phyloP scores from a whole-genome alignment of 1,140 invertebrate species.

The Eriocheir sinensis region DNA sequence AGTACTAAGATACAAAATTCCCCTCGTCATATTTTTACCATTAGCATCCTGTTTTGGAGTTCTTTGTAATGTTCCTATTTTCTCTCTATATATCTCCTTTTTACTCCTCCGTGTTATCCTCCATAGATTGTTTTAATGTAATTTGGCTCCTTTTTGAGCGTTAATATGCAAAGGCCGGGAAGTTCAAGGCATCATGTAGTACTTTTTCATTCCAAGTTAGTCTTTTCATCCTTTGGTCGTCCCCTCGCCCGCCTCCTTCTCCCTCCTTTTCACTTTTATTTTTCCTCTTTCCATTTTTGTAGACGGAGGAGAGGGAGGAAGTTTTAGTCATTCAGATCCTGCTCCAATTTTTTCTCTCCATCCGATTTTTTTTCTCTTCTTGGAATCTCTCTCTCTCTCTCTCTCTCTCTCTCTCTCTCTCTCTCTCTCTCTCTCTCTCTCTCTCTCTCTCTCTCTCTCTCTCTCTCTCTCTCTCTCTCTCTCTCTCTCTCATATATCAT shows the following conservation, averaged over 20 bases:
- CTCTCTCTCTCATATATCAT: background rate
- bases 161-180: no score
- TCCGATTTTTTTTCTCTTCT: background rate
- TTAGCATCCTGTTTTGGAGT: no score
- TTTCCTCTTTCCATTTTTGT: background rate
- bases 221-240: background rate
- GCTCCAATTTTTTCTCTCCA: conserved; percentile 2
- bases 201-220: background rate
- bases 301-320: background rate
- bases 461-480: background rate
- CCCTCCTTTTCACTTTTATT: background rate
- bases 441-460: conserved; percentile 49
- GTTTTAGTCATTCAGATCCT: background rate
- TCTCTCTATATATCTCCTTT: no score
- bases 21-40: no score
- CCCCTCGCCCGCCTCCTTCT: background rate
- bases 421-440: conserved; percentile 50
- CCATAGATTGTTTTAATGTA: no score
- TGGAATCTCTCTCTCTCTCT: conserved; percentile 31
- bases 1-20: no score
- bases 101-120: no score
- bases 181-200: no score
- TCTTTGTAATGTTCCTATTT: no score
- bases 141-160: no score
- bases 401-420: conserved; percentile 50